These are phyloP conservation scores for Leucosticte australis DNA, from an alignment of 2,113 vertebrate genomes.

Conservation along the genomic window DNA sequence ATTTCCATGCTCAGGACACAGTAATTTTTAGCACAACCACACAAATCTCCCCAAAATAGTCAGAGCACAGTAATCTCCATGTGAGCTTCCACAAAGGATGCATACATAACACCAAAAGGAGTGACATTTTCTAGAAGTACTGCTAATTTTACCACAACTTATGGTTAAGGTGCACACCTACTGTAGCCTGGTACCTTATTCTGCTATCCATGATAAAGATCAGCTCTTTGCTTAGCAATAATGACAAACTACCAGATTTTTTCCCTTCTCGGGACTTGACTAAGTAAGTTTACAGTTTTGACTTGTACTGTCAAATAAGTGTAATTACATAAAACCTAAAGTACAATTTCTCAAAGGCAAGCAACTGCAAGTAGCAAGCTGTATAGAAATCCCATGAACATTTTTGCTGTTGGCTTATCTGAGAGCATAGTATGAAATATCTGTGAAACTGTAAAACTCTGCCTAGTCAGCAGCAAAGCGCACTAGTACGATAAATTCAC, in stretches of 20 bases:
- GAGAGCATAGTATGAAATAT: not conserved
- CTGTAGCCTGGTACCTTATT: not conserved
- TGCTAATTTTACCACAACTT: not conserved
- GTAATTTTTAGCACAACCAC: not conserved
- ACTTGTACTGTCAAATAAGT: not conserved
- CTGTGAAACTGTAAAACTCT: not conserved
- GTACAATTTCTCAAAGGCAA: not conserved
- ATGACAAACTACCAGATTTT: not conserved
- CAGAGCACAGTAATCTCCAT: not conserved
- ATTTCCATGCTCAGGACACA: fast-evolving
- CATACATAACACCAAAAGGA: not conserved
- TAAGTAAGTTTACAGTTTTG: not conserved
- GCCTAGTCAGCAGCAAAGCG: not conserved
- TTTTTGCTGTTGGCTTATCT: not conserved
- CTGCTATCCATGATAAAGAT: not conserved
- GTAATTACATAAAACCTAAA: not conserved
- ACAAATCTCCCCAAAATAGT: not conserved
- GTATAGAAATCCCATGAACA: not conserved
- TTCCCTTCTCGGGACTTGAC: not conserved
- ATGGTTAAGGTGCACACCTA: not conserved
- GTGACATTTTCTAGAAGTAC: not conserved
- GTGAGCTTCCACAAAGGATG: not conserved
- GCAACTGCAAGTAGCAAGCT: not conserved
- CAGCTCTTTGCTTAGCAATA: not conserved
- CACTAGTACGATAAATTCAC: not conserved